Evolutionary conservation across 2,113 vertebrate genomes (phyloP).

Genomic region (Salvator merianae): DNA sequence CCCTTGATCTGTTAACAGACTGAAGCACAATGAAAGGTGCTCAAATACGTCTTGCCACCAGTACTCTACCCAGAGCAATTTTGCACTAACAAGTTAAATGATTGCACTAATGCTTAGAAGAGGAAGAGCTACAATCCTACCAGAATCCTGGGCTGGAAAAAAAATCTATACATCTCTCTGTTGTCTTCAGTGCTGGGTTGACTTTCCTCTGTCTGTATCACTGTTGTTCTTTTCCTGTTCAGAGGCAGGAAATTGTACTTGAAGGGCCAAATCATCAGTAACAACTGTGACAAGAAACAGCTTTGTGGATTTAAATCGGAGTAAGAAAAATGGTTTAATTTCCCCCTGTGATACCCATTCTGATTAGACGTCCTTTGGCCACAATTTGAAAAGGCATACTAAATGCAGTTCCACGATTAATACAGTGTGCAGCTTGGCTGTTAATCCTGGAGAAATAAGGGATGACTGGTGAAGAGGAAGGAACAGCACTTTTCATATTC

Average conservation of each 20-base stretch:
- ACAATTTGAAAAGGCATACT: neutral
- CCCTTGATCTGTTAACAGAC: no score
- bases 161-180: neutral
- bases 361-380: neutral
- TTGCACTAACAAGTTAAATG: no score
- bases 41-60: no score
- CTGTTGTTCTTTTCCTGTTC: neutral
- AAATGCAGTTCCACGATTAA: neutral
- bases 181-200: neutral
- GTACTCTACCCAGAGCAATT: no score
- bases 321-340: neutral
- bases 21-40: no score
- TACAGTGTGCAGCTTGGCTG: neutral
- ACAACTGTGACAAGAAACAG: neutral
- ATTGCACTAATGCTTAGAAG: no score
- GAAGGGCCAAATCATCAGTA: neutral
- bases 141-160: no score
- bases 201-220: neutral
- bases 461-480: neutral
- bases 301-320: neutral
- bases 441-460: neutral
- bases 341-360: neutral
- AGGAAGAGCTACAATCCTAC: no score
- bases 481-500: neutral
- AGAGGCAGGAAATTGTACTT: neutral